Base-by-base conservation (phyloP, 2,888 invertebrate genomes). In the Limnephilus lunatus region DNA sequence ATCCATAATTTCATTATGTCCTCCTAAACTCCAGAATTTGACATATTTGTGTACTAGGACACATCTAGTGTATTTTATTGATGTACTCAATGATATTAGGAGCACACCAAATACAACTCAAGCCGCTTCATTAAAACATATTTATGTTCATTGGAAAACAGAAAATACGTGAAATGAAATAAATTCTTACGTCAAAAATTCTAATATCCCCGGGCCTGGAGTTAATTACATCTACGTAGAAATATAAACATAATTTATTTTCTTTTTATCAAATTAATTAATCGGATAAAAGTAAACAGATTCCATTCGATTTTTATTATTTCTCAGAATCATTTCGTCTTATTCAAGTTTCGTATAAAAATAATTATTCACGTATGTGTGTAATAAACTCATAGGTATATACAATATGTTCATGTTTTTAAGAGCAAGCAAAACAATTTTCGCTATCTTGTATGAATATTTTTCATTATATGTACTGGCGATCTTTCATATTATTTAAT, bases 101-200 rank as follows among this genome's bases (percentile, higher is more conserved):
- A 83, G 25, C 35, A 39, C 9, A 83, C 19, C 83, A 35, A 83
- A 83, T 25, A 25, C 35, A 32, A 32, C 35, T 68, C 35, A 25
- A 83, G 35, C 19, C 35, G 39, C 83, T 83, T 83, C 32, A 83
- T 83, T 83, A 39, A 83, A 83, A 9, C 35, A 35, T 35, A 25
- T 83, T 83, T 83, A 83, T 83, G n/a, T 83, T 83, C 25, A 83
- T 68, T 68, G n/a, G 68, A 25, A 4, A 68, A 68, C 68, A 68
- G 68, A 68, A 68, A 83, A 83, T 35, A 15, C 19, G 83, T 35
- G 32, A 25, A 32, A 32, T 83, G 35, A 19, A 83, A 83, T 83
- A 32, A 83, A 83, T 83, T 32, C 31, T 32, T 35, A 35, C 25
- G 25, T 35, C 32, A 68, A 68, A 68, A 68, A 68, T 68, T 5